phyloP scores from a whole-genome alignment of 2,113 vertebrate species.

The Procavia capensis region DNA sequence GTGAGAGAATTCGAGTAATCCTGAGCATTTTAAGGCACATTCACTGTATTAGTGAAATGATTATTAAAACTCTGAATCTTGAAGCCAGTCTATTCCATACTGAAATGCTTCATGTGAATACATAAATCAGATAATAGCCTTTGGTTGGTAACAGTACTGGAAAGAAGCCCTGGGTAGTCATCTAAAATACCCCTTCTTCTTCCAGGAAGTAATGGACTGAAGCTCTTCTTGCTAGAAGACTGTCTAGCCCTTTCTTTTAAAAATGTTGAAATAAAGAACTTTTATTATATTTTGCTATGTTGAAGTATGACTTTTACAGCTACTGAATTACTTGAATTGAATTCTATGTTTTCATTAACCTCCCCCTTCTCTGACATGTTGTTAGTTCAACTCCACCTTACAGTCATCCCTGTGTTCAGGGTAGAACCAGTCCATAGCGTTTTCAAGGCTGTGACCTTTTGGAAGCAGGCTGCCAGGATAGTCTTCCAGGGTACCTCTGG shows the following conservation, averaged over 20 bases:
- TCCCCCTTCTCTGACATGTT: not conserved
- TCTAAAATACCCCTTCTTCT: not conserved
- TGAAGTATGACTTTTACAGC: not conserved
- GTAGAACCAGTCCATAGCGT: not conserved
- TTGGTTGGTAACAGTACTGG: not conserved
- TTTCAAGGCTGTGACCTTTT: not conserved
- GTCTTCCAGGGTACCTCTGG: not conserved
- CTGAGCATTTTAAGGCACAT: constrained; percentile 16
- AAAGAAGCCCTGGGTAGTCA: not conserved
- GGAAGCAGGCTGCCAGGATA: not conserved
- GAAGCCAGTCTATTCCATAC: not conserved
- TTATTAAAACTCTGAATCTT: constrained; percentile 24
- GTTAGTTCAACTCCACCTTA: not conserved
- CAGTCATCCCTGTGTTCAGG: not conserved
- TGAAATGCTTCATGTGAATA: not conserved
- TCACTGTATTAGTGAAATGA: not conserved
- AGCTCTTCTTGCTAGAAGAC: not conserved
- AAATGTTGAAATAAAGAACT: not conserved
- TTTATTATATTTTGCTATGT: not conserved
- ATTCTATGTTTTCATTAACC: not conserved
- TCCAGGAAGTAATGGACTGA: not conserved
- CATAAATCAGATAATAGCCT: not conserved
- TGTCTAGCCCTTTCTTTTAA: not conserved
- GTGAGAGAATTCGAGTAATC: constrained; percentile 28
- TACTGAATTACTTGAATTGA: constrained; percentile 18